phyloP scores from a whole-genome alignment of 92 coral and sea anemone species.

The Palythoa grandiflora region DNA sequence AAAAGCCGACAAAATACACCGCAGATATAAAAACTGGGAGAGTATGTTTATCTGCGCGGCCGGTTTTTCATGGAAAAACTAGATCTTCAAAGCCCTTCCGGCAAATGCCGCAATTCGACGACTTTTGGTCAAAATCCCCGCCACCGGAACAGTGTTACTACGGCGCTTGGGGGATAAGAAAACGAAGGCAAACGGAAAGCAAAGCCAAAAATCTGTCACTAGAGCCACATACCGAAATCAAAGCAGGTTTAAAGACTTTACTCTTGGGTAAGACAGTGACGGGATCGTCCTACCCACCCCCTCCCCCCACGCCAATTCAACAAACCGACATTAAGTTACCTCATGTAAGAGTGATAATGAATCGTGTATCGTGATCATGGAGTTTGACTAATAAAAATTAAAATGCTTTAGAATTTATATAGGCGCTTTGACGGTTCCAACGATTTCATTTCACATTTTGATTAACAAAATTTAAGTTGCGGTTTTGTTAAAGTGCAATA shows the following conservation, averaged over 20 bases:
- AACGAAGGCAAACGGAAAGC: slow-evolving; percentile 19
- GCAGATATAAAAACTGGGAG: slow-evolving; percentile 74
- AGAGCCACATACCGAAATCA: slow-evolving; percentile 47
- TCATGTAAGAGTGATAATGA: slow-evolving; percentile 69
- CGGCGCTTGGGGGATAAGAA: slow-evolving; percentile 81
- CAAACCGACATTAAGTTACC: slow-evolving; percentile 85
- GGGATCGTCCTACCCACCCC: slow-evolving; percentile 54
- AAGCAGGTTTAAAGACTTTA: slow-evolving; percentile 69
- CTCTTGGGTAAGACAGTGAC: slow-evolving; percentile 25
- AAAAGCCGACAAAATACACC: slow-evolving; percentile 50
- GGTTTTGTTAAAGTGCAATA: too few relatives aligned
- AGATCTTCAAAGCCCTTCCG: not conserved
- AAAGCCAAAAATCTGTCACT: slow-evolving; percentile 22
- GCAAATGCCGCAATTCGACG: not conserved
- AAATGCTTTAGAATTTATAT: too few relatives aligned
- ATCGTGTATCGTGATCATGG: slow-evolving; percentile 17
- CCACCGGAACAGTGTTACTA: slow-evolving; percentile 56
- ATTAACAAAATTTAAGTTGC: too few relatives aligned
- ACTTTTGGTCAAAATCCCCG: slow-evolving; percentile 43
- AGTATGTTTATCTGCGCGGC: slow-evolving; percentile 75
- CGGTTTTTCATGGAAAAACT: slow-evolving; percentile 36
- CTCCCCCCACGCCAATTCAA: slow-evolving; percentile 89
- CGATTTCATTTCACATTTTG: too few relatives aligned
- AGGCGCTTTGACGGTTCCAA: too few relatives aligned
- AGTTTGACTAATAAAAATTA: too few relatives aligned